Base-by-base conservation (phyloP, 2,113 vertebrate species). In the Platichthys stellatus region DNA sequence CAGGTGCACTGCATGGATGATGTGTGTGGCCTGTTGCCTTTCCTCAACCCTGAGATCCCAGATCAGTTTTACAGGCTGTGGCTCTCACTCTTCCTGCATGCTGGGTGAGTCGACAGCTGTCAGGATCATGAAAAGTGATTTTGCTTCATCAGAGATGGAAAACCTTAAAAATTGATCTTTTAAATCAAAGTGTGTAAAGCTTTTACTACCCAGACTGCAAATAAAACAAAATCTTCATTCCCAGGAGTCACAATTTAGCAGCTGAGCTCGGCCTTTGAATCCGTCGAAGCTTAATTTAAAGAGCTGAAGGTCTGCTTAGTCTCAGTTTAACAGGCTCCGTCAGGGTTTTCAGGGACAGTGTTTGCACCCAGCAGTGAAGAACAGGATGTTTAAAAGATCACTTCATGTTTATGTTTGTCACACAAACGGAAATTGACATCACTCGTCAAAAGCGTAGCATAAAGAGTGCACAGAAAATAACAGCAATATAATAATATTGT, bases 1-100 rank as follows among this genome's bases (percentile, higher is more conserved):
- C 86, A 99, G 98, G 97, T 99, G 69, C 97, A 98, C 92, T 99
- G 98, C 90, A 98, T 99, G 97, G 97, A 99, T 65, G 97, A 99
- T 0, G 96, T 99, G 47, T 99, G 98, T 57, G 98, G 98, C 69
- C 96, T 99, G 61, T 94, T 99, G 82, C 98, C 97, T 80, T 99
- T 99, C 90, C 95, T 99, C 78, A 99, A 99, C 86, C 98, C 98
- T 0, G 97, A 98, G 88, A 95, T 98, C 85, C 98, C 98, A 26
- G 98, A 99, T 93, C 98, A 99, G 95, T 99, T 99, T 91, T 99
- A 99, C 91, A 95, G 98, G 80, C 96, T 99, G 68, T 99, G 98
- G 98, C 96, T 99, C 69, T 99, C 98, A 0, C 96, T 99, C 69
- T 99, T 99, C 93, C 94, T 99, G 28, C 98, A 99, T 7, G 98